Base-by-base conservation (phyloP, 2,113 vertebrate genomes). In the Melanotaenia duboulayi region DNA sequence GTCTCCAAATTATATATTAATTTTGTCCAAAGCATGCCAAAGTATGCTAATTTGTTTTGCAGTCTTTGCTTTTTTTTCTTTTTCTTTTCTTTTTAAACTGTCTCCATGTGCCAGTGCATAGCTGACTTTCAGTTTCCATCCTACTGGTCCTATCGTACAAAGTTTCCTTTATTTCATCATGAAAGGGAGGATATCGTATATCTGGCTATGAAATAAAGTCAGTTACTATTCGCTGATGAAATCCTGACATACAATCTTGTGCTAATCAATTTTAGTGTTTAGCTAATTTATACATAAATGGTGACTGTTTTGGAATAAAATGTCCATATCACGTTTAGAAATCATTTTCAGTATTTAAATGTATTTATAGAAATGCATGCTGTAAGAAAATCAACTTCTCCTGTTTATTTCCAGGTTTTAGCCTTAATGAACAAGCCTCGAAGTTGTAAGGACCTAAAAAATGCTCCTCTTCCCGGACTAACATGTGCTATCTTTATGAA, bases 1-100 rank as follows among this genome's bases (percentile, higher is more conserved):
- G 13, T 48, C 9, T 64, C 44, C 64, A 7, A 55, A n/a, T 77
- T 69, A 24, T 25, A 16, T 74, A 50, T 51, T 44, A 35, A 61
- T 59, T 67, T 57, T 48, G n/a, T 71, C 50, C 44, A 67, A 42
- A 39, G 40, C 8, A 17, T 64, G 17, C 50, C 44, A 67, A 42
- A 39, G 40, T 12, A 17, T 64, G 17, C 35, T 35, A n/a, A 58
- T 63, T 65, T 56, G 3, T 49, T 76, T 61, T 24, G n/a, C 55
- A 23, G 20, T 39, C 11, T 61, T 13, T 46, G 37, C 28, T 49
- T 52, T 44, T n/a, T 16, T 66, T n/a, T n/a, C n/a, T n/a, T 67
- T 57, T 32, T 42, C 8, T 17, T 35, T 5, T 35, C 8, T 17
- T 35, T 7, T 35, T 35, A 35, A 35, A 35, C 42, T 28, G 9